Evolutionary conservation across 2,888 invertebrate species (phyloP), one percentile per base, ranked within the genome.

Genomic region (Patella pellucida): DNA sequence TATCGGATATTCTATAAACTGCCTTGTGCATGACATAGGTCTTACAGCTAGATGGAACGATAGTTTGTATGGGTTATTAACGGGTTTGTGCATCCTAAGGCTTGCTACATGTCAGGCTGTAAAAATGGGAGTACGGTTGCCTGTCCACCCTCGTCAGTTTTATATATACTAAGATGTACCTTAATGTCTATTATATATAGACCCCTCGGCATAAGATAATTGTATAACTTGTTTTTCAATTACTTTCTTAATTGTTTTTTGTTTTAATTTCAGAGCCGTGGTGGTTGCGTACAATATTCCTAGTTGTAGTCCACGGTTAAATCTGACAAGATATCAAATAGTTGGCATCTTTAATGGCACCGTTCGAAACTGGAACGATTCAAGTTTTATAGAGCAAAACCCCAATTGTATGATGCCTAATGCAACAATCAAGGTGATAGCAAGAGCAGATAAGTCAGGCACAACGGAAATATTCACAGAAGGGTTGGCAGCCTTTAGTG

Each of bases 331-430:
- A 7, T 84, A 86, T 9, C 81, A 81, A 3, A 19, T 89, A 15
- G 87, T 86, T 9, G 88, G 86, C 14, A 89, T 90, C 11, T 90
- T 86, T 79, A 87, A 87, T 71, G 89, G 89, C 1, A 85, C 86
- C 0, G 79, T 83, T 68, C 77, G 50, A 3, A 77, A n/a, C 67
- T 90, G 89, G 89, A 85, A 89, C 76, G 83, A 88, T 69, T 70
- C 85, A 0, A 52, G 72, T 1, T 76, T 89, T 52, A 62, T 76
- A 16, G 52, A 41, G 0, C 54, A 75, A 14, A 90, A 90, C 75
- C 85, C 84, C 0, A 27, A 75, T 9, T 70, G 78, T 23, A 41
- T 7, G 1, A 75, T 90, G 16, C 88, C 89, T 0, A 41, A 76
- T 56, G 77, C 74, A 16, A n/a, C 73, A 16, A 87, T 90, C 72